These are phyloP conservation scores for Netta rufina DNA, from an alignment of 2,797 vertebrate species.

Conservation along the genomic window DNA sequence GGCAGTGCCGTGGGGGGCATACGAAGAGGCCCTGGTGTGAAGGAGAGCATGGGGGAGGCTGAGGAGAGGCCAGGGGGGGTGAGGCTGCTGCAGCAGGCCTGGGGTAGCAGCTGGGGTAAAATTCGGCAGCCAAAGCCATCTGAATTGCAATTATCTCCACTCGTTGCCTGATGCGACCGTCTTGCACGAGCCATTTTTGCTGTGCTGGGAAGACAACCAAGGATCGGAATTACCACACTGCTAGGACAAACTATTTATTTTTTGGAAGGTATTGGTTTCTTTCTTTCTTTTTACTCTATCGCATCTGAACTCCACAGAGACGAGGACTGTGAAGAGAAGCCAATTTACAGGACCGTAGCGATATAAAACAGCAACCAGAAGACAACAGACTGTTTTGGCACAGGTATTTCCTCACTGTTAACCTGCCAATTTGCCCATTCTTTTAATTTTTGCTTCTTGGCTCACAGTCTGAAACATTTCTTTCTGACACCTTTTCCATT, in stretches of 20 bases:
- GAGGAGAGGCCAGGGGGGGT: too few relatives aligned
- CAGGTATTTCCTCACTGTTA: slow-evolving; percentile 22
- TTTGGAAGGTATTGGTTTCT: background rate
- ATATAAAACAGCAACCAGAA: background rate
- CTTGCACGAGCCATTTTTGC: background rate
- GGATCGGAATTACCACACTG: background rate
- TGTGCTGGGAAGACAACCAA: background rate
- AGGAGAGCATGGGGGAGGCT: background rate
- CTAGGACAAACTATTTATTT: background rate
- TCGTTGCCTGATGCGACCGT: background rate
- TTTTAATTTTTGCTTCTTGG: slow-evolving; percentile 47
- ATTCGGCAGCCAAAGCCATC: slow-evolving; percentile 5
- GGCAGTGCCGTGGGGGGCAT: background rate
- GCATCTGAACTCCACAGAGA: background rate
- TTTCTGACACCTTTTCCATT: slow-evolving; percentile 23
- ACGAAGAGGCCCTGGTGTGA: background rate
- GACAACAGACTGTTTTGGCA: slow-evolving; percentile 15
- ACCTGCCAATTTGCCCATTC: slow-evolving; percentile 24
- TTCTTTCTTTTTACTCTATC: background rate
- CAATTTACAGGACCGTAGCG: background rate
- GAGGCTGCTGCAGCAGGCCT: background rate
- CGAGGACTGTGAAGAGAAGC: background rate
- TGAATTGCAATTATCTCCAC: slow-evolving; percentile 43
- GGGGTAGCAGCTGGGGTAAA: background rate
- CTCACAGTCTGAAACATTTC: slow-evolving; percentile 18